These are phyloP conservation scores for Spea multiplicata DNA, from an alignment of 2,113 vertebrate species.

Conservation along the genomic window DNA sequence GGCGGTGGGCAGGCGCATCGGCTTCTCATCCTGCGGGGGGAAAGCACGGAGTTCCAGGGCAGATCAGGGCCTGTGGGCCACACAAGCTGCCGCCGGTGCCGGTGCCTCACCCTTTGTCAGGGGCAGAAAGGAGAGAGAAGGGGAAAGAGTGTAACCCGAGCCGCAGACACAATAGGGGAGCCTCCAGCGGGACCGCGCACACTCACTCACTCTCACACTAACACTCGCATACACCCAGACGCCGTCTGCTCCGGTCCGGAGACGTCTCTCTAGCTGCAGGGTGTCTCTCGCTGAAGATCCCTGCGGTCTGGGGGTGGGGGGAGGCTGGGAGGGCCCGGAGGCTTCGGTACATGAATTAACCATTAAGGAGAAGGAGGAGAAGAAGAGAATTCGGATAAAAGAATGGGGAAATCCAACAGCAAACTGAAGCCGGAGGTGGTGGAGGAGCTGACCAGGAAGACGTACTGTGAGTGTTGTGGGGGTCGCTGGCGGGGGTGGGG, in stretches of 20 bases:
- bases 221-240: neutral
- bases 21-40: neutral
- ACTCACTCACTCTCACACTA: conserved; percentile 14
- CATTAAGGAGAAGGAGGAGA: conserved; percentile 16
- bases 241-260: too few species aligned
- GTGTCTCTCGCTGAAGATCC: conserved; percentile 37
- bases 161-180: conserved; percentile 36
- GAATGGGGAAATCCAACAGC: conserved; percentile 94
- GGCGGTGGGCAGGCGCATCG: conserved; percentile 29
- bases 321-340: conserved; percentile 17
- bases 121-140: conserved; percentile 6
- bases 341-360: conserved; percentile 48
- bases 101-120: conserved; percentile 16
- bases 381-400: conserved; percentile 46
- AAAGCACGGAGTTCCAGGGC: conserved; percentile 7
- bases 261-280: neutral
- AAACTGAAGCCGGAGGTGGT: conserved; percentile 92
- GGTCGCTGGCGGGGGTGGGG: neutral
- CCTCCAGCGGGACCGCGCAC: neutral
- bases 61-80: neutral
- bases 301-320: conserved; percentile 29
- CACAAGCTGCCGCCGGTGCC: neutral
- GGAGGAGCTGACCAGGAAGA: conserved; percentile 89
- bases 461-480: conserved; percentile 81
- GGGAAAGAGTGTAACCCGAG: neutral